Base-by-base conservation (phyloP, 2,113 vertebrate species). In the Passer montanus region DNA sequence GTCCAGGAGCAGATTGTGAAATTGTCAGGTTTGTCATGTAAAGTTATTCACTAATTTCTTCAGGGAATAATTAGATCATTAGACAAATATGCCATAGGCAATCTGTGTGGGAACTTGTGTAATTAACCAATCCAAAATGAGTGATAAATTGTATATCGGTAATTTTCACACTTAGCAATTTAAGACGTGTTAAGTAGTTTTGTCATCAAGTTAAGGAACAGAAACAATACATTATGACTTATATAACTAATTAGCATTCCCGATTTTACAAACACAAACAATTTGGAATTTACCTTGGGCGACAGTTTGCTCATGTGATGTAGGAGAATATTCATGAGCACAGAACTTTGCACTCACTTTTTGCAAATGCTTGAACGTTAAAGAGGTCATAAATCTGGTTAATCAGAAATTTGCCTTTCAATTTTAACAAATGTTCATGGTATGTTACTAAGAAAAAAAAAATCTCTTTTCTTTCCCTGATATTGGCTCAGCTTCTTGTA, bases 351-450 rank as follows among this genome's bases (percentile, higher is more conserved):
- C 95, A 94, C 95, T 93, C 93, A 96, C 90, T 95, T 96, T 93
- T 92, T 96, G 96, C 95, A 95, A 96, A 96, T 96, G 94, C 88
- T 95, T 87, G 93, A 96, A 97, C 91, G 93, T 95, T 97, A 97
- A 95, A 95, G 95, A 93, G 95, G 95, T 97, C 95, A 95, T 94
- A 94, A 96, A 96, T 96, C 92, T 94, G 93, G 94, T 97, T 96
- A 97, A 97, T 95, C 95, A 96, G 95, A 96, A 96, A 96, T 97
- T 96, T 96, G 94, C 95, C 92, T 97, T 97, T 96, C 95, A 97
- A 84, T 96, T 96, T 83, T 92, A 94, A 96, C 95, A 97, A 96
- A 97, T 97, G 95, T 96, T 96, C 95, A 84, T 96, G 92, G 93
- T 96, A 94, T 97, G 96, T 95, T 91, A 97, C 80, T 92, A 95